These are phyloP conservation scores for Apostichopus californicus DNA, from an alignment of 35 echinoderm and acorn worm genomes.

Conservation along the genomic window DNA sequence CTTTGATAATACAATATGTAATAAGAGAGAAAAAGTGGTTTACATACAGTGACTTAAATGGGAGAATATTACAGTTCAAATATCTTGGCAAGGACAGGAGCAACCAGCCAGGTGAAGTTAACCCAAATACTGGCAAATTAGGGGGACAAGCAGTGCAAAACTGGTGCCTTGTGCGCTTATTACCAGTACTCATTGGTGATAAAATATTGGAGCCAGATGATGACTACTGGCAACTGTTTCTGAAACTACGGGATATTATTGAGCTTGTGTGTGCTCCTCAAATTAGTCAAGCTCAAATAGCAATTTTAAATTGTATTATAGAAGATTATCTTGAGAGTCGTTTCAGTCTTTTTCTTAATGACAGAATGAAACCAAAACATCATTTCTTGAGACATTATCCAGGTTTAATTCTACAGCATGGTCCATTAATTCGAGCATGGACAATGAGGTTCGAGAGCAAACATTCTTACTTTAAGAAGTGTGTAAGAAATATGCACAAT, in stretches of 20 bases:
- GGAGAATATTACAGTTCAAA: conserved; percentile 58
- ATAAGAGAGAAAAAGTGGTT: no score
- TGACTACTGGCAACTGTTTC: conserved; percentile 47
- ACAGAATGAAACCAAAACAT: conserved; percentile 65
- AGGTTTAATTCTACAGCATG: conserved; percentile 50
- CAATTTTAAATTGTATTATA: neutral
- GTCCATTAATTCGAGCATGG: conserved; percentile 70
- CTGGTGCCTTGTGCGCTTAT: conserved; percentile 63
- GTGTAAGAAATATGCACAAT: conserved; percentile 54
- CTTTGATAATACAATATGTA: no score
- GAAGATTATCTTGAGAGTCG: conserved; percentile 60
- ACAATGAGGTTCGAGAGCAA: conserved; percentile 81
- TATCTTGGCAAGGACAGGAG: conserved; percentile 51
- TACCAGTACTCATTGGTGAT: conserved; percentile 59
- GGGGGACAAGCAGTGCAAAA: conserved; percentile 78
- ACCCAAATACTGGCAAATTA: conserved; percentile 46
- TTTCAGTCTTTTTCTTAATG: conserved; percentile 38
- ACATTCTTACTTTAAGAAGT: conserved; percentile 72
- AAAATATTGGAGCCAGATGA: conserved; percentile 33
- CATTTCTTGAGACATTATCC: conserved; percentile 75
- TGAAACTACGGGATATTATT: conserved; percentile 47
- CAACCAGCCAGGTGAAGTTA: conserved; percentile 59
- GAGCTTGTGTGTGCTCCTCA: conserved; percentile 59
- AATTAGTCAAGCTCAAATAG: conserved; percentile 51
- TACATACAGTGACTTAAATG: no score